Evolutionary conservation across 1,140 invertebrate genomes (phyloP).

Genomic region (Homarus americanus): DNA sequence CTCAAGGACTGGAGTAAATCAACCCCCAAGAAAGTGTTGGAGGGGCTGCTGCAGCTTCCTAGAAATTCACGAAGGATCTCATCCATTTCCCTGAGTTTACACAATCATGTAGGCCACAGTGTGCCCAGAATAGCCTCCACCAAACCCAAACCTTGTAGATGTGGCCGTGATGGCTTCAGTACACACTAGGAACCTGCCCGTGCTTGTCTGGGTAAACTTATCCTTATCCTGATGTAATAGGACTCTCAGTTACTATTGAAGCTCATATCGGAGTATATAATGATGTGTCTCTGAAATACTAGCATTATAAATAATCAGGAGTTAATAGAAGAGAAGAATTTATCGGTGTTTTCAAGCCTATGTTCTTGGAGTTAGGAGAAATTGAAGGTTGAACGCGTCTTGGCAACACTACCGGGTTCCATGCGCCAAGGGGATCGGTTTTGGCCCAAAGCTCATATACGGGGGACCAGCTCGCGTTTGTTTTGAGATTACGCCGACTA

Average conservation of each 20-base stretch:
- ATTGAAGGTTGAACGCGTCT: background rate
- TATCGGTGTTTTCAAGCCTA: too few relatives aligned
- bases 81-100: slow-evolving; percentile 2
- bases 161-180: background rate
- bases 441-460: background rate
- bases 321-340: too few relatives aligned
- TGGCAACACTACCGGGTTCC: background rate
- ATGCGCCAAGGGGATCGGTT: background rate
- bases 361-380: too few relatives aligned
- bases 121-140: background rate
- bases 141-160: background rate
- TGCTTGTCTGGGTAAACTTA: background rate
- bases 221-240: background rate
- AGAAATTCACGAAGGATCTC: background rate
- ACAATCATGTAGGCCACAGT: background rate
- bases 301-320: too few relatives aligned
- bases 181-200: background rate
- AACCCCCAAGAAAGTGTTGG: background rate
- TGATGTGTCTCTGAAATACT: too few relatives aligned
- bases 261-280: too few relatives aligned
- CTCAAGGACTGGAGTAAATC: background rate
- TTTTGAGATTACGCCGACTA: background rate
- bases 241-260: too few relatives aligned
- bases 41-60: background rate
- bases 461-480: background rate